phyloP scores from a whole-genome alignment of 2,113 vertebrate species.

The Acinonyx jubatus region DNA sequence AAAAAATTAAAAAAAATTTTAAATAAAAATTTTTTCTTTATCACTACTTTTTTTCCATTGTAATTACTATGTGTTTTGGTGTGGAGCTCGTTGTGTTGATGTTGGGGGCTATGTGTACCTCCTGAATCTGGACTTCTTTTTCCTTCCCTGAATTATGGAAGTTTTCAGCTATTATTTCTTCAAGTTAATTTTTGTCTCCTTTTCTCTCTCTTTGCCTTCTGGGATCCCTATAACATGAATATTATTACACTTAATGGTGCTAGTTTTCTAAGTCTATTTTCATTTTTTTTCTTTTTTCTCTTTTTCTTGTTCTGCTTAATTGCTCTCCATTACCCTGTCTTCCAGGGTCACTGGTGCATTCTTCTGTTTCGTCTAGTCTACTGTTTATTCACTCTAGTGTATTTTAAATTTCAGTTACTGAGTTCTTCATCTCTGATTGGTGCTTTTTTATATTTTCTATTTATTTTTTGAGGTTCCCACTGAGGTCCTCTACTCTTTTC shows the following conservation, averaged over 20 bases:
- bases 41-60: background rate
- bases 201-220: background rate
- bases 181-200: background rate
- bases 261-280: background rate
- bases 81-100: background rate
- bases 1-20: too few species aligned
- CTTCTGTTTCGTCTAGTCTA: background rate
- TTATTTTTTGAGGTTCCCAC: background rate
- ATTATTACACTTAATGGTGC: background rate
- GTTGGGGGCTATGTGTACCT: background rate
- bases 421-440: background rate
- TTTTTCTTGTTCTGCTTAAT: background rate
- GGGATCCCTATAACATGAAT: background rate
- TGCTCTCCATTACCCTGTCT: background rate
- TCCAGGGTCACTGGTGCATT: background rate
- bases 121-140: background rate
- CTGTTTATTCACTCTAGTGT: background rate
- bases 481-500: background rate
- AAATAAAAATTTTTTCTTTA: background rate
- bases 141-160: background rate
- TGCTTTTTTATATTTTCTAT: background rate
- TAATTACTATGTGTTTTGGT: background rate
- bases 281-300: background rate
- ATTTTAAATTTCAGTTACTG: background rate
- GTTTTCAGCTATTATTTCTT: background rate